phyloP scores from a whole-genome alignment of 2,113 vertebrate species.

The Sinosuthora webbiana region DNA sequence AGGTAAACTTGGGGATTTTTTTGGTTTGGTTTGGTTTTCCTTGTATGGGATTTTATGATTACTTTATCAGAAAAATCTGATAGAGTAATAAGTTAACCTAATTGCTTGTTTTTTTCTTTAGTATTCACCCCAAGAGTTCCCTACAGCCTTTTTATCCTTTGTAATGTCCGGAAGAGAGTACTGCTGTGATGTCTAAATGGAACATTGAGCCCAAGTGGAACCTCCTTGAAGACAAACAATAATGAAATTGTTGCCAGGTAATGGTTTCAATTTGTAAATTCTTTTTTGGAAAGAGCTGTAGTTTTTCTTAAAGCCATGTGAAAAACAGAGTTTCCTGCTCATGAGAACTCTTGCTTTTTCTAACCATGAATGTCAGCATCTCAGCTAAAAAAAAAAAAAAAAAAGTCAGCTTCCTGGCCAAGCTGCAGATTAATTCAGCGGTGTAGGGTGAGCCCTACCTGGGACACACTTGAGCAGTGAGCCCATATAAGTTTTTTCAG shows the following conservation, averaged over 20 bases:
- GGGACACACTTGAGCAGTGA: neutral
- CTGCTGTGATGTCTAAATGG: neutral
- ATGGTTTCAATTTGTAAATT: constrained; percentile 1
- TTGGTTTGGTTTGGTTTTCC: neutral
- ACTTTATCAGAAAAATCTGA: neutral
- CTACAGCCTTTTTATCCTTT: neutral
- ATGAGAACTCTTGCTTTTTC: neutral
- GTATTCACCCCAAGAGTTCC: neutral
- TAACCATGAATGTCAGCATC: neutral
- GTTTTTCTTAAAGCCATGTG: neutral
- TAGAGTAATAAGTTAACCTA: neutral
- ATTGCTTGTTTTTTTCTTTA: neutral
- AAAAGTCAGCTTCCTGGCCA: neutral
- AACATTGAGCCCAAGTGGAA: neutral
- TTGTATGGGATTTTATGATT: neutral
- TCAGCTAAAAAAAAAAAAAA: neutral
- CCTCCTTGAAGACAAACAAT: neutral
- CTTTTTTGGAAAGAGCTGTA: neutral
- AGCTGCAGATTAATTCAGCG: neutral
- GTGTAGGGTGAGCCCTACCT: neutral
- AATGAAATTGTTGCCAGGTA: neutral
- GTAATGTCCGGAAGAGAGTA: neutral
- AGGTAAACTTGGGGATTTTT: neutral
- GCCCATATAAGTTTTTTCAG: neutral
- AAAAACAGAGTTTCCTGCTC: neutral